These are phyloP conservation scores for Puffinus mauretanicus DNA, from an alignment of 2,113 vertebrate species.

Conservation along the genomic window DNA sequence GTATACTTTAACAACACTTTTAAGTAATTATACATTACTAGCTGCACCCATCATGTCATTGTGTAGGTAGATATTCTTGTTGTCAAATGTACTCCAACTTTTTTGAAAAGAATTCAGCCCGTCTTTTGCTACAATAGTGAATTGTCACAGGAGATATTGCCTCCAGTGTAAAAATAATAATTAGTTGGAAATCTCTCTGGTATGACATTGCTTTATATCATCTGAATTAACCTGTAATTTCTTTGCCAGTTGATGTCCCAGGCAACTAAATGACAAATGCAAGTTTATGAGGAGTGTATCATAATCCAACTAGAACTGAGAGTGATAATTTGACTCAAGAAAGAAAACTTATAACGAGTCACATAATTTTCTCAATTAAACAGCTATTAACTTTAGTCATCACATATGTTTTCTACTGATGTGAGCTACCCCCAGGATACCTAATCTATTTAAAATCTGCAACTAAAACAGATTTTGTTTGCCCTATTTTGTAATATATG, in stretches of 20 bases:
- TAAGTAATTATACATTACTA: conserved; percentile 21
- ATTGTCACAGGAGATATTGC: background rate
- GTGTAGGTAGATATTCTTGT: background rate
- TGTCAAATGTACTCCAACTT: background rate
- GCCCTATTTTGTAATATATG: background rate
- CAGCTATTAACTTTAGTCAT: background rate
- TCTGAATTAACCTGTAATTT: conserved; percentile 24
- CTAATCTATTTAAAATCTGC: background rate
- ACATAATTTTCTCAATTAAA: background rate
- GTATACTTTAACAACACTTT: background rate
- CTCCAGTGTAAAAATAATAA: conserved; percentile 1
- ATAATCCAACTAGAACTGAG: background rate
- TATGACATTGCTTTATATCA: background rate
- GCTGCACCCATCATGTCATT: background rate
- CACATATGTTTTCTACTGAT: background rate
- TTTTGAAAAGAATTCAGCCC: background rate
- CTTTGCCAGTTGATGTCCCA: background rate
- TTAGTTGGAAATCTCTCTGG: background rate
- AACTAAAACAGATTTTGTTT: background rate
- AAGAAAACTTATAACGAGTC: background rate
- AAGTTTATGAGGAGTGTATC: background rate
- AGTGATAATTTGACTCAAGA: background rate
- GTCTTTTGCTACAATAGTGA: background rate
- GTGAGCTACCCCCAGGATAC: background rate
- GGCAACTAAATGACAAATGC: background rate